Percentiles rank a stretch among this genome's conserved stretches.
phyloP scores from a whole-genome alignment of 1,140 invertebrate species.

The Neotoxoptera formosana region DNA sequence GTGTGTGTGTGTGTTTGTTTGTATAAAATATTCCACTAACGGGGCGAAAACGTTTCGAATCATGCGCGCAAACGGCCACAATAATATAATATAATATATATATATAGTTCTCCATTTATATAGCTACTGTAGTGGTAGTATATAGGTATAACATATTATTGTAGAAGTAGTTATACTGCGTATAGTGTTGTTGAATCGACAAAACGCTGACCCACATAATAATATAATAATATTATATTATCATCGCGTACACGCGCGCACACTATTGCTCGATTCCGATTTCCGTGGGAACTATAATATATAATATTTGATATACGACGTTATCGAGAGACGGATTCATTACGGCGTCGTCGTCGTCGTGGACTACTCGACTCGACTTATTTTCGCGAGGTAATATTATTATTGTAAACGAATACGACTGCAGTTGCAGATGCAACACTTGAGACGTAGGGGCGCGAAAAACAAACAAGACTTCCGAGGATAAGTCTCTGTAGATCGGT shows the following conservation, averaged over 20 bases:
- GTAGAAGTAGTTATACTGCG: not conserved
- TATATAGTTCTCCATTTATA: not conserved
- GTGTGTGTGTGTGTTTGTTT: not conserved
- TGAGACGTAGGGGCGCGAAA: not conserved
- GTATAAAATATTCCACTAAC: slow-evolving; percentile 23
- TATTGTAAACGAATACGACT: not conserved
- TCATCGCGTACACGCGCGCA: not conserved
- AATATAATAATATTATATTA: not conserved
- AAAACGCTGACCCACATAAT: slow-evolving; percentile 47
- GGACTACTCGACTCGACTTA: not conserved
- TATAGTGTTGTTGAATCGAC: slow-evolving; percentile 22
- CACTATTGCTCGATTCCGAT: not conserved
- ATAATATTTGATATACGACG: not conserved
- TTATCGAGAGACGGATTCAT: not conserved
- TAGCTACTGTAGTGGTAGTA: too few species aligned
- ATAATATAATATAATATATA: not conserved
- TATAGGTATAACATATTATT: not conserved
- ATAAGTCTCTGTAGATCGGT: not conserved
- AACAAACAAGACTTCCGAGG: not conserved
- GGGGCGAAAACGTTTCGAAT: slow-evolving; percentile 27
- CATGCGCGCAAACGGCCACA: not conserved
- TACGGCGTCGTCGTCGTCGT: not conserved
- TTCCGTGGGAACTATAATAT: slow-evolving; percentile 14
- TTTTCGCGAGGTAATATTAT: not conserved
- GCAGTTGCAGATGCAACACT: not conserved